Conservation (phyloP, 2,797 vertebrate genomes). For the Sebastolobus altivelis region DNA sequence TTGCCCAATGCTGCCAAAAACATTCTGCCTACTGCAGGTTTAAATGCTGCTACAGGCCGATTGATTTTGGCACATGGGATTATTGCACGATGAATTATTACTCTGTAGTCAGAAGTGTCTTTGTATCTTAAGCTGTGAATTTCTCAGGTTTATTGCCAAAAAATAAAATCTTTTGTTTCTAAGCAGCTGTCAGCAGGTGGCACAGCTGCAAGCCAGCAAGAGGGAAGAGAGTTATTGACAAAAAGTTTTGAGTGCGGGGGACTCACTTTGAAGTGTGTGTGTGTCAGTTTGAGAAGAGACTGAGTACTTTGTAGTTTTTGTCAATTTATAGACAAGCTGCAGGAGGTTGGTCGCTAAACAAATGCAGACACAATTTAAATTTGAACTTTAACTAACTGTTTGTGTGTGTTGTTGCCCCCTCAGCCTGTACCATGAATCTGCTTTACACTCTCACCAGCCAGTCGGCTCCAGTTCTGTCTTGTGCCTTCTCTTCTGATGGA, state of each 20-base stretch:
- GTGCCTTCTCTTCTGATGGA: conserved; percentile 90
- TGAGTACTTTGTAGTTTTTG: neutral
- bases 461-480: conserved; percentile 89
- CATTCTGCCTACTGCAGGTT: too few species aligned
- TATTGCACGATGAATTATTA: neutral
- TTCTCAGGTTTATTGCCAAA: conserved; percentile 26
- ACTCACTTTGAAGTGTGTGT: neutral
- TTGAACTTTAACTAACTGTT: conserved; percentile 1
- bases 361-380: neutral
- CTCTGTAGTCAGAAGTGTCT: neutral
- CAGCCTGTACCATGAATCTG: conserved; percentile 85
- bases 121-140: neutral
- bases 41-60: neutral
- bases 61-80: conserved; percentile 15
- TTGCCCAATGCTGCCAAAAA: too few species aligned
- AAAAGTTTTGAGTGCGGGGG: conserved; percentile 19
- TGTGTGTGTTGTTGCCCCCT: conserved; percentile 4
- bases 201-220: conserved; percentile 46
- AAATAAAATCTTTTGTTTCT: conserved; percentile 48
- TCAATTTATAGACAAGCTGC: neutral
- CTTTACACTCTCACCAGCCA: conserved; percentile 86
- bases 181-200: conserved; percentile 61
- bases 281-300: neutral
- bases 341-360: neutral
- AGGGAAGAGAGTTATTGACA: conserved; percentile 24